Evolutionary conservation across 2,888 invertebrate species (phyloP), one percentile per base, ranked within the genome.

Genomic region (Orchesellides sinensis): DNA sequence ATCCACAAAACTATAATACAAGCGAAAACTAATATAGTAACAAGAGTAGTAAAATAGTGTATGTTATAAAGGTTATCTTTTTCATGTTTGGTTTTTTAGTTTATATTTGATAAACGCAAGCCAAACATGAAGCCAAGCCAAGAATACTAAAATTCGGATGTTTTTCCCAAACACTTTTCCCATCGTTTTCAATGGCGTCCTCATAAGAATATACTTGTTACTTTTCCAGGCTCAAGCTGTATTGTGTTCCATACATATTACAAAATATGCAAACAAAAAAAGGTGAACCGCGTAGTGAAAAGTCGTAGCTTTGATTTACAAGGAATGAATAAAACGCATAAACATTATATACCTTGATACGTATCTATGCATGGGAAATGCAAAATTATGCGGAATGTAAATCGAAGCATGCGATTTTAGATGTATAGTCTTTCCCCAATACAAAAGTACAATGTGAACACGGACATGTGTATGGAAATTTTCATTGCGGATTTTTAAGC

Each of bases 301-400:
- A 19, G 8, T 21, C 27, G 59, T 8, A 49, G n/a, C n/a, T n/a
- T n/a, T n/a, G n/a, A n/a, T n/a, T n/a, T n/a, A n/a, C 10, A 40
- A 40, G n/a, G n/a, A 40, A 32, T 4, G 2, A 40, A n/a, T 40
- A 40, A 40, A n/a, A 14, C n/a, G 40, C 17, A 25, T 1, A 27
- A 2, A 14, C 32, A 19, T 40, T 40, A n/a, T 32, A 32, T 40
- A 5, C 14, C n/a, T 2, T 40, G n/a, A 10, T 14, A 8, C 4
- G 29, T 59, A 29, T 29, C 29, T 32, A 29, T 59, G 59, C 32
- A 29, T n/a, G 59, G 23, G 29, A 59, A 59, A 59, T 29, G 32
- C 17, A 59, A 17, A 59, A 29, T 59, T 59, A 59, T 59, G 29
- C n/a, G n/a, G 3, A 32, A 17, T 23, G n/a, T 5, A 17, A 21